Evolutionary conservation across 2,113 vertebrate species (phyloP).

Genomic region (Hemichromis elongatus): DNA sequence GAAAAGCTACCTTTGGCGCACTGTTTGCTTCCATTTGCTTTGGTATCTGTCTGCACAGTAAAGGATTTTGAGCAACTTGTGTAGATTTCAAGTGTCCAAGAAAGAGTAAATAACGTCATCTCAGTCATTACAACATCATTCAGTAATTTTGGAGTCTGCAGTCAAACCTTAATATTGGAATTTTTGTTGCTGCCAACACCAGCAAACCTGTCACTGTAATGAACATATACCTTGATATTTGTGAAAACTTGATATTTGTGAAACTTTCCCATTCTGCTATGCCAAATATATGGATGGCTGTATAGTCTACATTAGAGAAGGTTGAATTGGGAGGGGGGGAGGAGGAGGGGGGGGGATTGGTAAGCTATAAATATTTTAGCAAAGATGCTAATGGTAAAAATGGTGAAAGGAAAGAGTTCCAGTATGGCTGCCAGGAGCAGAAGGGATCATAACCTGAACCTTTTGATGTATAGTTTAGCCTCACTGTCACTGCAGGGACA

Average conservation of each 20-base stretch:
- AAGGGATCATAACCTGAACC: neutral
- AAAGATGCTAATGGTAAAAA: neutral
- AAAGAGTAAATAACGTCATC: neutral
- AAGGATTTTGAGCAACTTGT: neutral
- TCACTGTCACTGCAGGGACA: neutral
- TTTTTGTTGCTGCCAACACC: neutral
- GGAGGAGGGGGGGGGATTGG: neutral
- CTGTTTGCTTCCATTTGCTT: neutral
- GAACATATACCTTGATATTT: neutral
- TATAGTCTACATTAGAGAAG: fast-evolving
- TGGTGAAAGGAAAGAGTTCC: neutral
- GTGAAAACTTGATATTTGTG: fast-evolving
- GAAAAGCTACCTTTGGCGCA: neutral
- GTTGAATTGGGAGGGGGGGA: too few relatives aligned
- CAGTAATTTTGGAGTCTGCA: neutral
- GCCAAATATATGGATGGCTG: neutral
- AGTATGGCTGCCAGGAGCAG: neutral
- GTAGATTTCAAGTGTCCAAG: neutral
- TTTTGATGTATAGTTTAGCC: conserved; percentile 1
- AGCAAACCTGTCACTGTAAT: neutral
- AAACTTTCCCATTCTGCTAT: neutral
- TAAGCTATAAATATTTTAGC: neutral
- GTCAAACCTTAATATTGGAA: neutral
- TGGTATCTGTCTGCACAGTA: neutral
- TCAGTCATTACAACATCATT: too few relatives aligned